A percentile compares a stretch with the other conserved stretches of the same genome.
These are phyloP conservation scores for Pygmarrhopalites habei DNA, from an alignment of 1,140 invertebrate genomes.

Conservation along the genomic window DNA sequence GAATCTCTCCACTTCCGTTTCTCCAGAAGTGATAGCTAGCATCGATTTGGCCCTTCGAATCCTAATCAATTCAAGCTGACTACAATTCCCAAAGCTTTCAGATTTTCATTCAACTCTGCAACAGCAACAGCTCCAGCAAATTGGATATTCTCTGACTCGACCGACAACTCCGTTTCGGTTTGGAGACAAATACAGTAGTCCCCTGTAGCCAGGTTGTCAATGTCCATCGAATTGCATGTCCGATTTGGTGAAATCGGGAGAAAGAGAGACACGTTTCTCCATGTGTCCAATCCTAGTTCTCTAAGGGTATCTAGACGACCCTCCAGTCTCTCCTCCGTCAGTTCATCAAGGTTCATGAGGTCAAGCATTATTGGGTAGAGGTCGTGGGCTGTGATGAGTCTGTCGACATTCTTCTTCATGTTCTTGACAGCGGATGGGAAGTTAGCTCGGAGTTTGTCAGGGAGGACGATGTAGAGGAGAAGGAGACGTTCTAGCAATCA, in stretches of 20 bases:
- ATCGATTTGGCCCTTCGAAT: no score
- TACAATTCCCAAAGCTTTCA: no score
- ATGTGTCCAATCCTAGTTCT: neutral
- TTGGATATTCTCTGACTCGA: no score
- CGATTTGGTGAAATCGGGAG: neutral
- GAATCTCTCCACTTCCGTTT: no score
- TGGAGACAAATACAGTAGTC: no score
- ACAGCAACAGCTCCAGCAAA: no score
- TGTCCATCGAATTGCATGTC: no score
- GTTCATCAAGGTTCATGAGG: constrained; percentile 48
- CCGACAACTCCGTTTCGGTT: no score
- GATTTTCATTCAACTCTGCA: no score
- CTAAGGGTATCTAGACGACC: neutral
- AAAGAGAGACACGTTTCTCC: neutral
- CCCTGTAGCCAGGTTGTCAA: no score
- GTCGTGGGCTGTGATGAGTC: constrained; percentile 79
- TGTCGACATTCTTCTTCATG: constrained; percentile 59
- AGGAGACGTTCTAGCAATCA: constrained; percentile 85
- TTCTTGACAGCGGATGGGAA: constrained; percentile 59
- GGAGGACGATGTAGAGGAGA: constrained; percentile 71
- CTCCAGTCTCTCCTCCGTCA: neutral
- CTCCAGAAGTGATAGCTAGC: no score
- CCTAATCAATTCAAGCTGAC: no score
- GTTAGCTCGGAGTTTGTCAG: constrained; percentile 58
- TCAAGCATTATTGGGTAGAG: constrained; percentile 65